Evolutionary conservation across 92 coral and sea anemone genomes (phyloP).

Genomic region (Zoanthus sansibaricus): DNA sequence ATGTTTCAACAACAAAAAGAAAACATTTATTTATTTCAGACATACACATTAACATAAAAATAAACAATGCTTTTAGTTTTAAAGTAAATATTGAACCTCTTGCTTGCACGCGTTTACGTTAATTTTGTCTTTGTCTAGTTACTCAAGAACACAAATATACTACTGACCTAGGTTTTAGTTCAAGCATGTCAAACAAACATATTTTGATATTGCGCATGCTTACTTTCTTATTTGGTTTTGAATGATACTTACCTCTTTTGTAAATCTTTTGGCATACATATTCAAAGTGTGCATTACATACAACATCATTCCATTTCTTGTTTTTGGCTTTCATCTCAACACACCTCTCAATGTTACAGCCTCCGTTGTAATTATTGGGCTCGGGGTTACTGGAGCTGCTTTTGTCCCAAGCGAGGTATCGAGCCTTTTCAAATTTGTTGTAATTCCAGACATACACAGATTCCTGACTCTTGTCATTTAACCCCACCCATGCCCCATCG

Average conservation of each 20-base stretch:
- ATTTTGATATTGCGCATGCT: too few relatives aligned
- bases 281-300: slow-evolving; percentile 84
- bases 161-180: too few relatives aligned
- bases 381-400: slow-evolving; percentile 70
- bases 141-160: too few relatives aligned
- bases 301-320: slow-evolving; percentile 95
- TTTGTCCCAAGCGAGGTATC: slow-evolving; percentile 83
- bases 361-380: slow-evolving; percentile 83
- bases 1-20: too few relatives aligned
- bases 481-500: slow-evolving; percentile 93
- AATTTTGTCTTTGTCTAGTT: too few relatives aligned
- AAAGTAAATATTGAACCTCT: too few relatives aligned
- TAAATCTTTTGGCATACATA: slow-evolving; percentile 74
- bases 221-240: neutral
- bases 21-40: too few relatives aligned
- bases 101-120: too few relatives aligned
- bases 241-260: slow-evolving; percentile 49
- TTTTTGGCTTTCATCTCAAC: slow-evolving; percentile 83
- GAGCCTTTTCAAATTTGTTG: slow-evolving; percentile 66
- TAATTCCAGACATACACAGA: slow-evolving; percentile 87
- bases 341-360: slow-evolving; percentile 91
- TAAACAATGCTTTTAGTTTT: too few relatives aligned
- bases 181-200: too few relatives aligned
- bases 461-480: slow-evolving; percentile 89
- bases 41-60: too few relatives aligned